Evolutionary conservation across 2,888 invertebrate genomes (phyloP).

Genomic region (Dexiosoma caninum): DNA sequence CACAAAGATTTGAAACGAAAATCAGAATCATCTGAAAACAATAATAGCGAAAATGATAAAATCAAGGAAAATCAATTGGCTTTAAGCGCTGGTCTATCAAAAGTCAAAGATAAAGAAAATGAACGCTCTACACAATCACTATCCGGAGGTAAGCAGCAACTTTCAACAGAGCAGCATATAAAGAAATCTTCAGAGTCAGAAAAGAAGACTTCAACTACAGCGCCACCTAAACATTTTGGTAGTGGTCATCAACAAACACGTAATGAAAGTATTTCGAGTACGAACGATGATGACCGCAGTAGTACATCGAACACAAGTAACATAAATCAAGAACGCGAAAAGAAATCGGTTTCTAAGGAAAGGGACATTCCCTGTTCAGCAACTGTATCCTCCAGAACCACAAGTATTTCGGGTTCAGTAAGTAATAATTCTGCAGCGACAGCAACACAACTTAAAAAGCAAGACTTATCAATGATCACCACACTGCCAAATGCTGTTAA

Average conservation of each 20-base stretch:
- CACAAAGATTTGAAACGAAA: constrained; percentile 69
- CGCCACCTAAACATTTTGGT: constrained; percentile 69
- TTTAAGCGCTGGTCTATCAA: constrained; percentile 82
- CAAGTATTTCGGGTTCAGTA: constrained; percentile 59
- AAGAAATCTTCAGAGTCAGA: constrained; percentile 56
- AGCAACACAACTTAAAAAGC: constrained; percentile 66
- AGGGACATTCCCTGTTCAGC: constrained; percentile 68
- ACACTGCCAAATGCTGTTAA: constrained; percentile 63
- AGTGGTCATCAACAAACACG: constrained; percentile 50
- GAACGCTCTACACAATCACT: constrained; percentile 26
- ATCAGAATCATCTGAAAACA: constrained; percentile 72
- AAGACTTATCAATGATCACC: constrained; percentile 68
- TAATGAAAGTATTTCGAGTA: constrained; percentile 66
- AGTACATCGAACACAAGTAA: not conserved
- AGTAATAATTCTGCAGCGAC: not conserved
- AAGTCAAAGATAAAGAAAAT: constrained; percentile 66
- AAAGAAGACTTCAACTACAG: constrained; percentile 58
- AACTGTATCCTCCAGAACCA: constrained; percentile 25
- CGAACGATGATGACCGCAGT: constrained; percentile 79
- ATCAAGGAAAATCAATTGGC: constrained; percentile 83
- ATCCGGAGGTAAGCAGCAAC: constrained; percentile 21
- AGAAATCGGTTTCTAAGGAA: constrained; percentile 70
- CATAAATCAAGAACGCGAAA: constrained; percentile 63
- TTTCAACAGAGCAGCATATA: constrained; percentile 60
- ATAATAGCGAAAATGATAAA: constrained; percentile 80